Base-by-base conservation (phyloP, 2,797 vertebrate genomes). In the Botia almorhae region DNA sequence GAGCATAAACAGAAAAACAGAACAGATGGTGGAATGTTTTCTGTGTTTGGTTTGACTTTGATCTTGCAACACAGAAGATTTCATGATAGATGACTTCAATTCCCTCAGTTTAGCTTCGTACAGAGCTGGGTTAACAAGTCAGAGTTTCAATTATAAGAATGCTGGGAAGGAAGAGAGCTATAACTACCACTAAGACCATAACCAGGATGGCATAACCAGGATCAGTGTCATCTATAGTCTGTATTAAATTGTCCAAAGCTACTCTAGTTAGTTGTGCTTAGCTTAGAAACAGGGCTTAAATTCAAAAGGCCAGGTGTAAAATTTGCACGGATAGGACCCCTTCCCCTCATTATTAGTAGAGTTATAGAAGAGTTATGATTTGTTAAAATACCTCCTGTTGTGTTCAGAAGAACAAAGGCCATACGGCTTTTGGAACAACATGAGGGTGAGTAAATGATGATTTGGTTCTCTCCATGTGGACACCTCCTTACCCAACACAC, bases 1-100 rank as follows among this genome's bases (percentile, higher is more conserved):
- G 63, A 68, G 43, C 68, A 83, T 87, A 87, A 74, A 86, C 74
- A 87, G 86, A 85, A 69, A 74, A 76, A 46, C 46, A 58, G 81
- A 74, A 83, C 72, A 71, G 21, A 8, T 68, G 33, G 29, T 21
- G 67, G 61, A 74, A 74, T 67, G 82, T 50, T 50, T 61, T 21
- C 46, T 26, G 2, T 16, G 50, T 16, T 46, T 78, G n/a, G 23
- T 76, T 78, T 70, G 68, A 71, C 76, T 70, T 63, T 63, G 17
- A 50, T 39, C 26, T 70, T 78, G 19, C 39, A 78, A 60, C 36
- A 55, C 36, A 48, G 17, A 60, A 23, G 4, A 56, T 53, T 16
- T 46, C 10, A 6, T 21, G 43, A 78, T 51, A 53, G n/a, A 70
- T 12, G 36, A 48, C 53, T 36, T 19, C 13, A 67, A 76, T n/a